Evolutionary conservation across 2,797 vertebrate species (phyloP).

Genomic region (Dermochelys coriacea): DNA sequence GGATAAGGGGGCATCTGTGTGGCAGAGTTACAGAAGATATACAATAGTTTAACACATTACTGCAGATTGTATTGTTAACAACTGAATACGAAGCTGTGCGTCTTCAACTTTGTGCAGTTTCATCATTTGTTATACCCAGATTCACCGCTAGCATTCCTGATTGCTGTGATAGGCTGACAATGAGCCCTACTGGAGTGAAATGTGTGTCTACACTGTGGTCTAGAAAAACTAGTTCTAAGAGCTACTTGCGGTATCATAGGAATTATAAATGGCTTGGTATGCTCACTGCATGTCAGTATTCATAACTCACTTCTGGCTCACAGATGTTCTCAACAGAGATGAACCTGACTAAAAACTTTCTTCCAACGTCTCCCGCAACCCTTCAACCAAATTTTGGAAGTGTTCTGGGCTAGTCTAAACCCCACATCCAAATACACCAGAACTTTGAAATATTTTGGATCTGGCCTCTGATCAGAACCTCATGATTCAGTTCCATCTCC

Average conservation of each 20-base stretch:
- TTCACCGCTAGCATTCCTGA: background rate
- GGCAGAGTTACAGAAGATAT: background rate
- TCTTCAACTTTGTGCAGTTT: background rate
- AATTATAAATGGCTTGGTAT: background rate
- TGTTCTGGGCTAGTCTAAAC: background rate
- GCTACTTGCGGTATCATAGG: background rate
- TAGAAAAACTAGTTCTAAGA: background rate
- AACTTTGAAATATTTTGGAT: background rate
- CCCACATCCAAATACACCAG: background rate
- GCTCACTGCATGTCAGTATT: background rate
- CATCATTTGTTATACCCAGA: accelerated
- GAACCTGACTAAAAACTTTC: background rate
- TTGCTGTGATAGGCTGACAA: background rate
- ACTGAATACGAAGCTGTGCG: background rate
- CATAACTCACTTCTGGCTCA: background rate
- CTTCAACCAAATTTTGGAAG: background rate
- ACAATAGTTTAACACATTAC: background rate
- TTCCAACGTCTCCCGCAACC: background rate
- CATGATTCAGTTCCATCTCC: background rate
- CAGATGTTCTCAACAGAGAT: background rate
- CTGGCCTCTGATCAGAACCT: background rate
- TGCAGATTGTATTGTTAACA: background rate
- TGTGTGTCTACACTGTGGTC: background rate
- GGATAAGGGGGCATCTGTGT: background rate
- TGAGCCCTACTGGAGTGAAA: too few relatives aligned